These are phyloP conservation scores for Passerculus sandwichensis DNA, from an alignment of 2,797 vertebrate genomes.

Conservation along the genomic window DNA sequence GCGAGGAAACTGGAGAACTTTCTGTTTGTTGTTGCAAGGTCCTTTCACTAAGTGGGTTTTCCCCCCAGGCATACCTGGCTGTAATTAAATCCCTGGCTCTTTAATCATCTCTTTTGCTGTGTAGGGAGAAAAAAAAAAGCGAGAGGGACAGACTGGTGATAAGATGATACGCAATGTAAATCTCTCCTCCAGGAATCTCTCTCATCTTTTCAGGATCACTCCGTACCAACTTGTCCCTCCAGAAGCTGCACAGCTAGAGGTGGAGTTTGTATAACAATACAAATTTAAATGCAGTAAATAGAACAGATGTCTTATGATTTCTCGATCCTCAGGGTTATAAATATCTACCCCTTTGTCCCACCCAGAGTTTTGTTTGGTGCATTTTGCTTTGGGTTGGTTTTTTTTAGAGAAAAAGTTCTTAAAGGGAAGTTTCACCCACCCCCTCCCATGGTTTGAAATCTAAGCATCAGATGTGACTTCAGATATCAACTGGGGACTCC, in stretches of 20 bases:
- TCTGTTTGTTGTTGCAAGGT: conserved; percentile 67
- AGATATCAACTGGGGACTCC: conserved; percentile 11
- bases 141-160: conserved; percentile 64
- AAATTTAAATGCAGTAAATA: conserved; percentile 49
- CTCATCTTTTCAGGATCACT: conserved; percentile 63
- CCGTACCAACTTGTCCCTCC: conserved; percentile 63
- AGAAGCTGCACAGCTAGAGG: conserved; percentile 54
- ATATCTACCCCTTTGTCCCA: conserved; percentile 50
- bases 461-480: conserved; percentile 35
- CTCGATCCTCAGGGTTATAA: conserved; percentile 62
- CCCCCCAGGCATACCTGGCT: conserved; percentile 57
- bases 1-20: conserved; percentile 63
- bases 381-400: background rate
- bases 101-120: conserved; percentile 68
- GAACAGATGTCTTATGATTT: conserved; percentile 60
- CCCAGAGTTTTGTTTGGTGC: conserved; percentile 7
- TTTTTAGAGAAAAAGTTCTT: background rate
- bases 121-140: conserved; percentile 1
- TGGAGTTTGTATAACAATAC: conserved; percentile 60
- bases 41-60: conserved; percentile 67
- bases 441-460: background rate
- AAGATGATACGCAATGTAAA: conserved; percentile 62
- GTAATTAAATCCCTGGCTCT: conserved; percentile 57
- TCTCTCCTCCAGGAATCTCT: conserved; percentile 67
- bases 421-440: conserved; percentile 5